phyloP scores from a whole-genome alignment of 2,113 vertebrate species.

The Gymnobelideus leadbeateri region DNA sequence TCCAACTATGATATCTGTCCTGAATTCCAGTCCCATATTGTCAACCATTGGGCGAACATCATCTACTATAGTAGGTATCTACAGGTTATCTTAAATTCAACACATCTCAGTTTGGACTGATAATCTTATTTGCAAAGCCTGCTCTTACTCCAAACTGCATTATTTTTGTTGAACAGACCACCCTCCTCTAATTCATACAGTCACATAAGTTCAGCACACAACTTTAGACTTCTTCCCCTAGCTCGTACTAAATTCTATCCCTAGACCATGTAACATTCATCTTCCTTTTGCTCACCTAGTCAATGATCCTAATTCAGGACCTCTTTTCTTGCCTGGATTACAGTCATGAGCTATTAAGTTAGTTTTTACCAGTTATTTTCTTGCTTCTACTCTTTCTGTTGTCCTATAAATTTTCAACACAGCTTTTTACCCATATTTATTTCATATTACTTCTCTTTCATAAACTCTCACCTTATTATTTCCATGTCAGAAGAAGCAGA shows the following conservation, averaged over 20 bases:
- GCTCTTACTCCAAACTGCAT: not conserved
- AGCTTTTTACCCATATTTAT: no score
- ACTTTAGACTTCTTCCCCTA: not conserved
- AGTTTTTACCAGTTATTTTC: not conserved
- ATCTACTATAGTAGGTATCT: not conserved
- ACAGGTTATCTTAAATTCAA: not conserved
- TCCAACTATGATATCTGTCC: not conserved
- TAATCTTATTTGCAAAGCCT: not conserved
- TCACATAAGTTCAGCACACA: not conserved
- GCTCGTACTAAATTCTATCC: not conserved
- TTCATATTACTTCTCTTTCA: not conserved
- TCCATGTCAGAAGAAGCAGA: not conserved
- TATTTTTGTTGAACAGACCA: not conserved
- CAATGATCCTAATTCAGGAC: not conserved
- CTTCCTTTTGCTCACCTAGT: not conserved
- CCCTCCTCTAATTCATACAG: not conserved
- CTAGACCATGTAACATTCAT: not conserved
- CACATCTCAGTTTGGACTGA: not conserved
- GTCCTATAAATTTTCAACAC: fast-evolving
- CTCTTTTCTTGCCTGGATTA: not conserved
- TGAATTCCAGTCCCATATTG: not conserved
- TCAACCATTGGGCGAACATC: not conserved
- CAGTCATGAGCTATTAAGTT: not conserved
- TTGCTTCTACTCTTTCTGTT: not conserved
- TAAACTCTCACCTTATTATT: not conserved